Base-by-base conservation (phyloP, 1,140 invertebrate genomes). In the Brachionus rotundiformis region DNA sequence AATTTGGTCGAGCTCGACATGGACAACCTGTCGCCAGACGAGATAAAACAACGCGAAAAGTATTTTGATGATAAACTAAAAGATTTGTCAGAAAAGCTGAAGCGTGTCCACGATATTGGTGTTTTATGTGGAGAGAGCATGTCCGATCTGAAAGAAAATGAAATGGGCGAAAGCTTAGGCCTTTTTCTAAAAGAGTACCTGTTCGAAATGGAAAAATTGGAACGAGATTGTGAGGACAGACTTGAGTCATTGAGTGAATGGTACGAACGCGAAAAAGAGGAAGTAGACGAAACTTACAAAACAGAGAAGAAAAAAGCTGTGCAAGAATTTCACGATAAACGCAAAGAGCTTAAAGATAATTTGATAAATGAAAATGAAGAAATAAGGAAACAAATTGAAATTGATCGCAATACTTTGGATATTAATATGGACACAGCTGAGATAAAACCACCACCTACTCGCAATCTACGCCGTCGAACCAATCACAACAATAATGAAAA, bases 331-430 rank as follows among this genome's bases (percentile, higher is more conserved):
- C 23, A 79, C 8, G 76, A 54, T 2, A 79, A 79, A 25, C 44
- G 33, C n/a, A 79, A 54, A 41, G 76, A 79, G 16, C 31, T 63
- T 1, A 79, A 79, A 27, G 76, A 79, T 13, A 79, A 25, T 79
- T 19, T 63, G 19, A 54, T 19, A 13, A 79, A 54, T 59, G 76
- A 79, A 41, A 7, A 79, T 49, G 76, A 79, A 39, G 76, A 79
- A 19, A 79, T 59, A n/a, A 6, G 44, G 3, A 54, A 63, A 59
- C 44, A 79, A 31, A 54, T 79, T 1, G 76, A 79, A 59, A 31
- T 39, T 13, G 76, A 79, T 25, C 44, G 47, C 5, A 79, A 54
- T 59, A 59, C 76, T 39, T 13, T 79, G 1, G 76, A 79, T n/a
- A 79, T 79, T 31, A 54, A 61, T 16, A 59, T 63, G 33, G 76